phyloP scores from a whole-genome alignment of 1,140 invertebrate genomes.

The Orchestia grillus region DNA sequence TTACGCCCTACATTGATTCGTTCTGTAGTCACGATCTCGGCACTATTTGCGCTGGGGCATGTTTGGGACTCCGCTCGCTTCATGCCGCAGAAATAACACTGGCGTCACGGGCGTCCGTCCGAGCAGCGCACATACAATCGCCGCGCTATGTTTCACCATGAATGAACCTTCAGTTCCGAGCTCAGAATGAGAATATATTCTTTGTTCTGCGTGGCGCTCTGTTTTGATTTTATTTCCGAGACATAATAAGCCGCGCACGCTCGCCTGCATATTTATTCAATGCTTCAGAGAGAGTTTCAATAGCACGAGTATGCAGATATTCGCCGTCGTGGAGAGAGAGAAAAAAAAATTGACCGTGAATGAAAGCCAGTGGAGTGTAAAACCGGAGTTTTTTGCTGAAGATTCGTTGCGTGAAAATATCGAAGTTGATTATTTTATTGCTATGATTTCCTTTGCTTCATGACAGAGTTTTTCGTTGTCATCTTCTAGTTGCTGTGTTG shows the following conservation, averaged over 20 bases:
- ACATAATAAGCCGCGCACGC: not conserved
- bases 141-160: not conserved
- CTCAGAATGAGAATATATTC: not conserved
- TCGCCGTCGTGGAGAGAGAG: not conserved
- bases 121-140: not conserved
- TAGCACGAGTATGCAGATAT: not conserved
- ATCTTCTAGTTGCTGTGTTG: not conserved
- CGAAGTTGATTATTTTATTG: not conserved
- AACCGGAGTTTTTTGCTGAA: not conserved
- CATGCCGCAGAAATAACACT: not conserved
- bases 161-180: not conserved
- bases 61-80: not conserved
- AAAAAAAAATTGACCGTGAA: not conserved
- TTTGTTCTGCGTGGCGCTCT: not conserved
- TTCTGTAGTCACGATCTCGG: constrained; percentile 39
- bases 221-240: not conserved
- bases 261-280: not conserved
- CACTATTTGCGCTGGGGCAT: constrained; percentile 13
- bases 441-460: not conserved
- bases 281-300: not conserved
- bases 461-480: not conserved
- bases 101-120: not conserved
- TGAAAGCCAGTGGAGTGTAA: not conserved
- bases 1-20: constrained; percentile 43
- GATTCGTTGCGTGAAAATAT: not conserved